phyloP scores from a whole-genome alignment of 1,140 invertebrate genomes.

The Homalodisca vitripennis region DNA sequence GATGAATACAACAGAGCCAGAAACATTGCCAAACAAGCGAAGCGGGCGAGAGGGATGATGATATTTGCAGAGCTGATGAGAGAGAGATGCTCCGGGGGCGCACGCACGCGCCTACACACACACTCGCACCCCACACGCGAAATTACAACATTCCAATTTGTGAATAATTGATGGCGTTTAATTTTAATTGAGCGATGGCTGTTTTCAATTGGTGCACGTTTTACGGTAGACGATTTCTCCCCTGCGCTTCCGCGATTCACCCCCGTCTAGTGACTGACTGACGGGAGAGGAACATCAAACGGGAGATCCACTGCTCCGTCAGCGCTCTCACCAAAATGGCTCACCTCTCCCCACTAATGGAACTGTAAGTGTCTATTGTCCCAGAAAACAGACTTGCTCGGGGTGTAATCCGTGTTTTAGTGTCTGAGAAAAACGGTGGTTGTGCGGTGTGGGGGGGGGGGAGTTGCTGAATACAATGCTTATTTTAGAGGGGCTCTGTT shows the following conservation, averaged over 20 bases:
- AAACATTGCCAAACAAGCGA: neutral
- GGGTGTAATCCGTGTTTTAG: too few relatives aligned
- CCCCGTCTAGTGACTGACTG: neutral
- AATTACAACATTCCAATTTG: conserved; percentile 36
- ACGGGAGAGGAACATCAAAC: neutral
- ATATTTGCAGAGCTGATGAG: conserved; percentile 27
- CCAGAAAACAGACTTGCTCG: too few relatives aligned
- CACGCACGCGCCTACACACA: conserved; percentile 23
- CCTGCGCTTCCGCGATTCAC: neutral
- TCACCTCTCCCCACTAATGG: too few relatives aligned
- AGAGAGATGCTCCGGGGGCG: neutral
- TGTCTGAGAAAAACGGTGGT: too few relatives aligned
- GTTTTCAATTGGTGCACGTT: conserved; percentile 19
- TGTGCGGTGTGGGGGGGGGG: too few relatives aligned
- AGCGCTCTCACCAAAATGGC: neutral
- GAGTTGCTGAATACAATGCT: too few relatives aligned
- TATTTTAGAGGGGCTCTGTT: too few relatives aligned
- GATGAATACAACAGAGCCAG: too few relatives aligned
- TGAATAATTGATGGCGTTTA: conserved; percentile 37
- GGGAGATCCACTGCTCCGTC: neutral
- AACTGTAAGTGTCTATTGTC: too few relatives aligned
- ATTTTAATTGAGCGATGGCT: conserved; percentile 36
- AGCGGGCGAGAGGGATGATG: conserved; percentile 7
- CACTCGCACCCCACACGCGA: neutral
- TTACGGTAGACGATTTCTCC: conserved; percentile 16